These are phyloP conservation scores for Metaphire vulgaris DNA, from an alignment of 1,140 invertebrate species.

Conservation along the genomic window DNA sequence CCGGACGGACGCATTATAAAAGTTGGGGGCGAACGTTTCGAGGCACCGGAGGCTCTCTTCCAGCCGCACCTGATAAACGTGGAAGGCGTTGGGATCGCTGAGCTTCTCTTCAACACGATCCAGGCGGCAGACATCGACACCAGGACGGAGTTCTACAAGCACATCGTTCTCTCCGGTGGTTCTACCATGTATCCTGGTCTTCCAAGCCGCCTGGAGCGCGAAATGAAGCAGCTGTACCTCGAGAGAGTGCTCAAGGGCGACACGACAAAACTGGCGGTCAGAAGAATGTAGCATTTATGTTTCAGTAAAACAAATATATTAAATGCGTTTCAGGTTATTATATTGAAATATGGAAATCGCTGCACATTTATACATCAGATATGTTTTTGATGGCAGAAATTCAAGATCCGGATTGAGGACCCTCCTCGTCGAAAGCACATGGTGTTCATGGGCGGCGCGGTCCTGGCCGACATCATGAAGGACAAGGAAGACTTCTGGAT, in stretches of 20 bases:
- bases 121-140: conserved; percentile 66
- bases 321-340: too few species aligned
- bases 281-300: conserved; percentile 24
- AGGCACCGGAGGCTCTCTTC: conserved; percentile 95
- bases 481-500: conserved; percentile 94
- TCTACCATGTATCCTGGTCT: conserved; percentile 99
- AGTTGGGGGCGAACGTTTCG: conserved; percentile 91
- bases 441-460: conserved; percentile 98
- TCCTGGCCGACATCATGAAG: conserved; percentile 97
- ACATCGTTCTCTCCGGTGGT: conserved; percentile 95
- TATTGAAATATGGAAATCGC: too few species aligned
- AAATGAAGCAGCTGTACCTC: conserved; percentile 97
- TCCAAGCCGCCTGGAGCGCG: conserved; percentile 88
- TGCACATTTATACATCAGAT: too few species aligned
- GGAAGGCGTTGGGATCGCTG: conserved; percentile 72
- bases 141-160: conserved; percentile 93
- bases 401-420: conserved; percentile 99
- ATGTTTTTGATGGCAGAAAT: conserved; percentile 68
- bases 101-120: conserved; percentile 95
- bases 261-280: conserved; percentile 75
- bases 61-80: conserved; percentile 73
- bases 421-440: conserved; percentile 96
- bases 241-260: conserved; percentile 93
- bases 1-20: conserved; percentile 96
- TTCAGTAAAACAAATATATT: too few species aligned